These are phyloP conservation scores for Diglossa cyanea DNA, from an alignment of 2,797 vertebrate species.

Conservation along the genomic window DNA sequence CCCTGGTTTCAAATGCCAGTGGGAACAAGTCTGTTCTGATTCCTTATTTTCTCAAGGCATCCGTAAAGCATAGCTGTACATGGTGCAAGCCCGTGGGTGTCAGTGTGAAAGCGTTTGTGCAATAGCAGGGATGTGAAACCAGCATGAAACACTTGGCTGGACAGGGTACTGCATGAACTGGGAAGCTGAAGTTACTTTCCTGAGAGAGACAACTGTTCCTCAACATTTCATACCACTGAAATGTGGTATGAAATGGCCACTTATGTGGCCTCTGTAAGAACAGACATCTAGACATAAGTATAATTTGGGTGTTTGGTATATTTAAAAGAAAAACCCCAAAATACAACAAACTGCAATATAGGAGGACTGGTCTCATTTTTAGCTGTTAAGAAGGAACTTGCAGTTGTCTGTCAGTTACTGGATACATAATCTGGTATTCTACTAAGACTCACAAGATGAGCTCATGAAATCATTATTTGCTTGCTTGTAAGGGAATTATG, in stretches of 20 bases:
- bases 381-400: not conserved
- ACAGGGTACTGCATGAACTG: not conserved
- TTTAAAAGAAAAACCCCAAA: not conserved
- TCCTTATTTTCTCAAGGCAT: not conserved
- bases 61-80: not conserved
- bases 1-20: not conserved
- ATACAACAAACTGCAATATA: not conserved
- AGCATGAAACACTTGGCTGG: not conserved
- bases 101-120: not conserved
- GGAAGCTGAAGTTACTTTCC: not conserved
- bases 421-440: not conserved
- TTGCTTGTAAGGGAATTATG: not conserved
- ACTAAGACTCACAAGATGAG: not conserved
- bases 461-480: not conserved
- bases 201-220: not conserved
- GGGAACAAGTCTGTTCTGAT: not conserved
- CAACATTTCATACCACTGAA: rapidly evolving
- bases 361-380: not conserved
- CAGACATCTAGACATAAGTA: not conserved
- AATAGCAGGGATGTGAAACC: not conserved
- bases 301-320: not conserved
- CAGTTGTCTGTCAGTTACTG: not conserved
- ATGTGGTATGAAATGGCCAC: not conserved
- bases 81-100: rapidly evolving
- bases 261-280: rapidly evolving